These are phyloP conservation scores for Drosophila bunnanda DNA, from an alignment of 2,888 invertebrate genomes.

Conservation along the genomic window DNA sequence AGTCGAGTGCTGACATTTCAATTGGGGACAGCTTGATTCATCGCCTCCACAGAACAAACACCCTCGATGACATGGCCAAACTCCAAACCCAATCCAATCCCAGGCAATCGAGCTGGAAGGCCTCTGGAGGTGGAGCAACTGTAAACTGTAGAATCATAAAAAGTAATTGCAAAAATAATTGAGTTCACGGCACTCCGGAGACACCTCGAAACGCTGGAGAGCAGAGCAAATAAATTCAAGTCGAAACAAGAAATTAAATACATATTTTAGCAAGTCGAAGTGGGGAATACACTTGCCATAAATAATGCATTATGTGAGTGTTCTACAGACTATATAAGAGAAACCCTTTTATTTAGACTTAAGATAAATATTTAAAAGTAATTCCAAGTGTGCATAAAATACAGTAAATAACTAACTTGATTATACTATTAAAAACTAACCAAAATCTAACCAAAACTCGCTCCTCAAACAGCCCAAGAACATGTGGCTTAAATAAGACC, in stretches of 20 bases:
- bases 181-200: constrained; percentile 75
- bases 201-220: constrained; percentile 26
- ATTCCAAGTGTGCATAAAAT: background rate
- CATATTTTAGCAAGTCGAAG: constrained; percentile 16
- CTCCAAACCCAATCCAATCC: constrained; percentile 17
- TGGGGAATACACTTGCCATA: constrained; percentile 5
- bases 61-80: constrained; percentile 53
- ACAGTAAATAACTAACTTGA: too few relatives aligned
- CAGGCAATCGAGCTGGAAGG: constrained; percentile 31
- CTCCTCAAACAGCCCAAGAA: background rate
- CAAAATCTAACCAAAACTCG: background rate
- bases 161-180: constrained; percentile 77
- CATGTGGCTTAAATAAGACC: constrained; percentile 2
- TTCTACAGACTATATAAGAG: too few relatives aligned
- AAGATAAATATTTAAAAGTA: background rate
- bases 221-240: constrained; percentile 45
- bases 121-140: constrained; percentile 39
- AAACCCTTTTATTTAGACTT: too few relatives aligned
- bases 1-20: constrained; percentile 69
- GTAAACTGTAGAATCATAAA: constrained; percentile 54
- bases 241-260: constrained; percentile 29
- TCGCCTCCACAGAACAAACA: constrained; percentile 43
- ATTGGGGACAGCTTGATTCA: constrained; percentile 69
- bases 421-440: background rate
- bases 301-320: background rate